phyloP scores from a whole-genome alignment of 2,888 invertebrate genomes.

The Hartigia nigra region DNA sequence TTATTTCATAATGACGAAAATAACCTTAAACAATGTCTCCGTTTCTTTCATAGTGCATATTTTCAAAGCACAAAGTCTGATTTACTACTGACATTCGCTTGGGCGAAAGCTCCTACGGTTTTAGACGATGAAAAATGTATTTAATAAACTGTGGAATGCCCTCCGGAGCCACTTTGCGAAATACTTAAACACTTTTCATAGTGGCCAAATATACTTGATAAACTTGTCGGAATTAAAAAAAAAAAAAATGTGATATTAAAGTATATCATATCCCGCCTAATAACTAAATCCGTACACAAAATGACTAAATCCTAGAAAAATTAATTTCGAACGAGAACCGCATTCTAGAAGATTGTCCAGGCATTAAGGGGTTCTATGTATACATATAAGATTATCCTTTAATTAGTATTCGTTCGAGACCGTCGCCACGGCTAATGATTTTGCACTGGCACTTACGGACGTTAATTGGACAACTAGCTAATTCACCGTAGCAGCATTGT shows the following conservation, averaged over 20 bases:
- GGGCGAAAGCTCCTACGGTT: constrained; percentile 19
- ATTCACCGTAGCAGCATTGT: constrained; percentile 10
- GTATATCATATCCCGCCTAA: background rate
- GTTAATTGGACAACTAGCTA: constrained; percentile 44
- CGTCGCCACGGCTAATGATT: constrained; percentile 30
- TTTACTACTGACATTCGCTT: background rate
- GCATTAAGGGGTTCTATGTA: background rate
- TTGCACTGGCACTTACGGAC: constrained; percentile 23
- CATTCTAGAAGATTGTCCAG: background rate
- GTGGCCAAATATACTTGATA: background rate
- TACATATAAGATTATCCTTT: constrained; percentile 35
- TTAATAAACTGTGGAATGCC: constrained; percentile 33
- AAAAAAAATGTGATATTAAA: too few relatives aligned
- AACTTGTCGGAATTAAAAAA: background rate
- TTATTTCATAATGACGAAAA: background rate
- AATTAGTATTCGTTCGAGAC: constrained; percentile 35
- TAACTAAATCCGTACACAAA: background rate
- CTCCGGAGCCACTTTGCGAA: constrained; percentile 4
- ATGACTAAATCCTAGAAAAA: background rate
- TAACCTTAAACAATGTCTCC: background rate
- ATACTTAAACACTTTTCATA: background rate
- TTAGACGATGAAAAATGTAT: constrained; percentile 29
- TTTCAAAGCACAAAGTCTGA: background rate
- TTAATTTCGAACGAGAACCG: background rate
- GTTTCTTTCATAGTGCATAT: background rate